Conservation (phyloP, 2,113 vertebrate genomes). For the Geococcyx californianus region DNA sequence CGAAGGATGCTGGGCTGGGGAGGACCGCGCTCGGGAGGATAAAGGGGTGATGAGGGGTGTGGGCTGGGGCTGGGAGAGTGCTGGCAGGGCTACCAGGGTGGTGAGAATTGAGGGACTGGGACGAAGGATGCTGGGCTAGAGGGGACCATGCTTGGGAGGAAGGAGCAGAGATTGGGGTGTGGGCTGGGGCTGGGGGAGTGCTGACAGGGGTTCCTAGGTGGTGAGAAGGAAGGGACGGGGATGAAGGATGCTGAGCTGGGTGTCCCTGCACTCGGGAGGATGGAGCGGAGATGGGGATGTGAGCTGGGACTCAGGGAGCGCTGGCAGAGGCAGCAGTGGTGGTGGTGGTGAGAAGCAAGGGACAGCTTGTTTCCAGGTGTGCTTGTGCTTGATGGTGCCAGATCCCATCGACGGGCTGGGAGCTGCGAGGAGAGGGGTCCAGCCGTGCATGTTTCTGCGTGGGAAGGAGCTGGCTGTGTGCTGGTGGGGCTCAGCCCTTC, state of each 20-base stretch:
- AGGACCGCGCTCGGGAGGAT: neutral
- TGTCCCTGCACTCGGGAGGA: neutral
- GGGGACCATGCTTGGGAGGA: neutral
- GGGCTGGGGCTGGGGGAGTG: neutral
- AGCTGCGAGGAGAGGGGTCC: neutral
- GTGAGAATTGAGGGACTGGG: neutral
- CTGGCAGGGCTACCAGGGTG: neutral
- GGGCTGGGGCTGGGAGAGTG: neutral
- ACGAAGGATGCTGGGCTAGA: neutral
- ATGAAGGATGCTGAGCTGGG: neutral
- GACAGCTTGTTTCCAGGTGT: neutral
- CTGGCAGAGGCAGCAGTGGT: neutral
- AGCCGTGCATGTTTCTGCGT: accelerated
- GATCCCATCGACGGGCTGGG: neutral
- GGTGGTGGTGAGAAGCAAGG: neutral
- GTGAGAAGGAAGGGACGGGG: neutral
- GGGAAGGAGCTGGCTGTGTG: neutral
- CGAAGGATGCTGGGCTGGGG: neutral
- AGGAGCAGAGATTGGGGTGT: neutral
- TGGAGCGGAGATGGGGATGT: neutral
- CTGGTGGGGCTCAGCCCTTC: neutral
- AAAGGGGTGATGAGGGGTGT: neutral
- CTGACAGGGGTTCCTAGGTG: neutral
- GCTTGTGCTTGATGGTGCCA: neutral
- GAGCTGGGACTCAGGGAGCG: neutral